Evolutionary conservation across 2,888 invertebrate genomes (phyloP).

Genomic region (Polia nebulosa): DNA sequence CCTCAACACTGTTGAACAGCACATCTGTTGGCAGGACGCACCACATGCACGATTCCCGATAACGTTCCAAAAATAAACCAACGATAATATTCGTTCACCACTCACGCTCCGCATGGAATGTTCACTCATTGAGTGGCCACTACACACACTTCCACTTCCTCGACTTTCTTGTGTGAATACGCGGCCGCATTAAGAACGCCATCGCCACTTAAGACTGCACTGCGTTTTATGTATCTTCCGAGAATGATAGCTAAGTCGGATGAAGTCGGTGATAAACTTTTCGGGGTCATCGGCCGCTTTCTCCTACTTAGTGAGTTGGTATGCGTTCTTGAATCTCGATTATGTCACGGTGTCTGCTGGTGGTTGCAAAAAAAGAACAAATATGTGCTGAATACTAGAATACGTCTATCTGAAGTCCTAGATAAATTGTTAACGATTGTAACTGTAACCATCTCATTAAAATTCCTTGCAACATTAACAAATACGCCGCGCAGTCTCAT

Average conservation of each 20-base stretch:
- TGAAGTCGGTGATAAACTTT: conserved; percentile 72
- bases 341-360: conserved; percentile 78
- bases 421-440: conserved; percentile 63
- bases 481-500: conserved; percentile 72
- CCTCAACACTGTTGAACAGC: conserved; percentile 73
- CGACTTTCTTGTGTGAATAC: conserved; percentile 79
- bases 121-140: conserved; percentile 77
- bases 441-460: conserved; percentile 74
- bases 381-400: conserved; percentile 57
- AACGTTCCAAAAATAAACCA: conserved; percentile 82
- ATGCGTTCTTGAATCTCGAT: conserved; percentile 75
- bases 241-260: conserved; percentile 73
- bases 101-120: conserved; percentile 80
- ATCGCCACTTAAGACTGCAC: conserved; percentile 66
- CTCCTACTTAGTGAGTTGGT: conserved; percentile 76
- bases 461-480: conserved; percentile 72
- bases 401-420: conserved; percentile 39
- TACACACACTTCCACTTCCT: conserved; percentile 81
- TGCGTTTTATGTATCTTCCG: conserved; percentile 73
- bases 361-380: conserved; percentile 65
- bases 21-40: conserved; percentile 79
- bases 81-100: conserved; percentile 82
- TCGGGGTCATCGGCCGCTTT: conserved; percentile 84
- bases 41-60: conserved; percentile 79
- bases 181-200: conserved; percentile 73